Base-by-base conservation (phyloP, 2,888 invertebrate genomes). In the Silvanus unidentatus region DNA sequence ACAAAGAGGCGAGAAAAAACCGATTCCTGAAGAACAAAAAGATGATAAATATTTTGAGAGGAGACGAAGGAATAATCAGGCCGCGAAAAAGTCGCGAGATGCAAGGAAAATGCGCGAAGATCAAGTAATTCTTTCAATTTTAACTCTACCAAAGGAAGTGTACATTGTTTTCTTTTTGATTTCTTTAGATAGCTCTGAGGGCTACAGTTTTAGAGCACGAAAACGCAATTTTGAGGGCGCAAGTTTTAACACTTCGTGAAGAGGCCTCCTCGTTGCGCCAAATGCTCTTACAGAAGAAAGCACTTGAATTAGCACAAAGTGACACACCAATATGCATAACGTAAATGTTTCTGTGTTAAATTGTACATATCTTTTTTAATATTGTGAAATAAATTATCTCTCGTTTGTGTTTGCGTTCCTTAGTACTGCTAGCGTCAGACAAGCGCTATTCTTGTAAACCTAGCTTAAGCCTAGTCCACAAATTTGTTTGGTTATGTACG, bases 21-120 rank as follows among this genome's bases (percentile, higher is more conserved):
- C 92, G 0, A 92, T 92, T 42, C 93, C 93, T 0, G 81, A 84
- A 0, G 90, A 89, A 39, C 79, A 88, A 64, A 94, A 94, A 63
- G 93, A 94, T 60, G 87, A 86, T 48, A 91, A 89, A 69, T 94
- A 94, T 70, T 93, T 84, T 68, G 93, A 94, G 68, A 74, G 92
- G 36, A 75, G 94, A 47, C 82, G 87, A 63, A 75, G 92, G 6
- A 94, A 94, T 70, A 94, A 94, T 68, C 83, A 88, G 65, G 94
- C 94, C 0, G 94, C 93, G 0, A 94, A 94, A 71, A 94, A 93
- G 68, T 91, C 91, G 0, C 72, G 94, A 16, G 94, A 94, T 68
- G 90, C 91, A 0, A 75, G 94, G 15, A 85, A 92, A 68, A 79
- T 88, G 39, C 75, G 93, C 16, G 93, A 94, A 66, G 93, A 94